Conservation (phyloP, 2,797 vertebrate species). For the Hoplostethus atlanticus region DNA sequence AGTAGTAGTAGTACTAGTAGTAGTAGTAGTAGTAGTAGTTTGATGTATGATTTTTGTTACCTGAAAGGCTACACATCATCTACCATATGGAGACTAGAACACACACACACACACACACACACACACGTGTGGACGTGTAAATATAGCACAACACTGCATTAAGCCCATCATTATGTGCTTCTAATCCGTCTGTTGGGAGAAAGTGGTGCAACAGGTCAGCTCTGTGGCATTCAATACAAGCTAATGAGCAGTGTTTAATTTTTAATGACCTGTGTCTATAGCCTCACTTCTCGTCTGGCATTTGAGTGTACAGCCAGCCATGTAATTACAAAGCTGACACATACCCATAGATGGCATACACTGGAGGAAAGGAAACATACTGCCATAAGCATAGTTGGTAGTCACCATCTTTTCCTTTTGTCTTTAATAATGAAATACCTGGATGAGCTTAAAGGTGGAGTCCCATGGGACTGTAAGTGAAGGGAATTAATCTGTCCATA, state of each 20-base stretch:
- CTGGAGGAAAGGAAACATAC: neutral
- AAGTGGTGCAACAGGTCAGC: constrained; percentile 47
- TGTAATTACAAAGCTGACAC: constrained; percentile 65
- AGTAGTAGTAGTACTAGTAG: too few species aligned
- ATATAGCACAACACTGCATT: too few species aligned
- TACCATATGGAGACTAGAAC: too few species aligned
- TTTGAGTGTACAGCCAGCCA: constrained; percentile 58
- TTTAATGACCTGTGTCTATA: constrained; percentile 61
- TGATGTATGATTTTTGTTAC: too few species aligned
- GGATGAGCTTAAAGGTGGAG: constrained; percentile 47
- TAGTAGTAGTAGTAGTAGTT: too few species aligned
- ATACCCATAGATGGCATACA: constrained; percentile 18
- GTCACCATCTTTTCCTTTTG: constrained; percentile 39
- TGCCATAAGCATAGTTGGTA: constrained; percentile 10
- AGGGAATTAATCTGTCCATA: constrained; percentile 27
- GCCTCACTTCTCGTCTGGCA: constrained; percentile 59
- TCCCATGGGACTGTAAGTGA: constrained; percentile 26
- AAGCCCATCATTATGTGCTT: neutral
- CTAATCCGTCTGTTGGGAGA: constrained; percentile 25
- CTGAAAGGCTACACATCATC: too few species aligned
- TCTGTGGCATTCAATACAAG: constrained; percentile 55
- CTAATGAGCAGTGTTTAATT: constrained; percentile 59
- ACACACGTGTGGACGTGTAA: too few species aligned
- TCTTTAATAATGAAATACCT: constrained; percentile 44
- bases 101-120: too few species aligned